These are phyloP conservation scores for Oxyteleia sp. DNA, from an alignment of 2,888 invertebrate species.

Conservation along the genomic window DNA sequence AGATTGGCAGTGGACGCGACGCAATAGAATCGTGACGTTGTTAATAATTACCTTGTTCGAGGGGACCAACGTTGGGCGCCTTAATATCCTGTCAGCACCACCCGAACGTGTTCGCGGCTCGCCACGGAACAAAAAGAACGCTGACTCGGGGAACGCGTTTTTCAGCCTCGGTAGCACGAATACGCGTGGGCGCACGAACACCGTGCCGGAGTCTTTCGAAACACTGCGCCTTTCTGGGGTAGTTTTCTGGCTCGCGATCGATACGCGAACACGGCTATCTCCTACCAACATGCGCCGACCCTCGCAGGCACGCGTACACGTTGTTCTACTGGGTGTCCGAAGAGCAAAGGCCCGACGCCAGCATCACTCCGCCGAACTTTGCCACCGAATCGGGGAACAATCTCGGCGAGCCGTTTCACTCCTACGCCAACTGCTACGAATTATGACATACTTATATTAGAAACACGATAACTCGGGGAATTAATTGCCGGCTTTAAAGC, in stretches of 20 bases:
- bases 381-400: slow-evolving; percentile 46
- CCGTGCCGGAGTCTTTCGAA: slow-evolving; percentile 72
- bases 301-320: slow-evolving; percentile 77
- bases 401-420: neutral
- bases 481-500: too few species aligned
- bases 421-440: neutral
- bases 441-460: too few species aligned
- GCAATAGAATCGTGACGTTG: too few species aligned
- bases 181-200: slow-evolving; percentile 70
- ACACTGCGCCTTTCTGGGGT: slow-evolving; percentile 75
- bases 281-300: slow-evolving; percentile 75
- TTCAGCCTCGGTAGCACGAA: slow-evolving; percentile 44
- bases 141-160: slow-evolving; percentile 40
- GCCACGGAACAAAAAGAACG: slow-evolving; percentile 34
- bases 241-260: slow-evolving; percentile 75
- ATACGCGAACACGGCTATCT: slow-evolving; percentile 72
- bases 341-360: slow-evolving; percentile 47
- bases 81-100: slow-evolving; percentile 33
- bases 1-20: too few species aligned
- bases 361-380: slow-evolving; percentile 55
- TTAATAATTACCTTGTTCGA: slow-evolving; percentile 21
- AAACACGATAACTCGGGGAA: too few species aligned
- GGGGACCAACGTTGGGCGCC: slow-evolving; percentile 10
- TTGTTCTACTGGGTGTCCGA: slow-evolving; percentile 72
- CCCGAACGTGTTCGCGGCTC: slow-evolving; percentile 8